Evolutionary conservation across 2,797 vertebrate genomes (phyloP).

Genomic region (Oryzias sinensis): DNA sequence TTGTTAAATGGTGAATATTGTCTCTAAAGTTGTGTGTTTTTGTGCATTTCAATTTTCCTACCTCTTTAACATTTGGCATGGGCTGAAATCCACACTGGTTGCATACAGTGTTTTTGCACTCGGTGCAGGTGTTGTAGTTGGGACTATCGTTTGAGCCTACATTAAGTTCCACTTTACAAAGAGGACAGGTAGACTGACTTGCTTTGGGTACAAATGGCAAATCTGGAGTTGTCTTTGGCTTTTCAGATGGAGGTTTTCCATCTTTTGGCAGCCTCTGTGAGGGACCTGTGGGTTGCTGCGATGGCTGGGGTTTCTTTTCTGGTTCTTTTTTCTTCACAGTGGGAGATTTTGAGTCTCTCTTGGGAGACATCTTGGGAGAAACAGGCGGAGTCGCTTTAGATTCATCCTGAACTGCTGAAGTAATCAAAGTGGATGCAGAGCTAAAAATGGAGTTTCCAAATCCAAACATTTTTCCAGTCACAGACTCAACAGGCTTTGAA

Average conservation of each 20-base stretch:
- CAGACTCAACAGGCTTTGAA: constrained; percentile 83
- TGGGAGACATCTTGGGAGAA: constrained; percentile 64
- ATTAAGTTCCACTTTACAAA: constrained; percentile 91
- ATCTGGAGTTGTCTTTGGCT: constrained; percentile 38
- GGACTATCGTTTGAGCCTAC: constrained; percentile 82
- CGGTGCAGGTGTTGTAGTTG: constrained; percentile 91
- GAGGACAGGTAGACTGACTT: constrained; percentile 78
- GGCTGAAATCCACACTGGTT: constrained; percentile 98
- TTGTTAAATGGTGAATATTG: too few relatives aligned
- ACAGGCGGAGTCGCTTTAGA: constrained; percentile 67
- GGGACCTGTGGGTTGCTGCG: constrained; percentile 36
- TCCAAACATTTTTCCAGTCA: constrained; percentile 91
- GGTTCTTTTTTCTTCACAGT: constrained; percentile 44
- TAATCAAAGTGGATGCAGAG: constrained; percentile 90
- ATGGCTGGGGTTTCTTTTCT: constrained; percentile 52
- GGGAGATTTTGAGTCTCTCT: constrained; percentile 57
- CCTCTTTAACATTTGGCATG: constrained; percentile 88
- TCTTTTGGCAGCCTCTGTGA: constrained; percentile 40
- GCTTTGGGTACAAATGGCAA: constrained; percentile 53
- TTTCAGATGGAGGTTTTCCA: constrained; percentile 43
- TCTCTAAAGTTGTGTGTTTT: too few relatives aligned
- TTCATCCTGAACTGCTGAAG: constrained; percentile 79
- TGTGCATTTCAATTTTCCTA: constrained; percentile 59
- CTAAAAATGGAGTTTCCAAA: constrained; percentile 93
- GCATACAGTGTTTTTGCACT: constrained; percentile 91